Evolutionary conservation across 2,797 vertebrate species (phyloP), one percentile per base, ranked within the genome.

Genomic region (Melanotaenia boesemani): DNA sequence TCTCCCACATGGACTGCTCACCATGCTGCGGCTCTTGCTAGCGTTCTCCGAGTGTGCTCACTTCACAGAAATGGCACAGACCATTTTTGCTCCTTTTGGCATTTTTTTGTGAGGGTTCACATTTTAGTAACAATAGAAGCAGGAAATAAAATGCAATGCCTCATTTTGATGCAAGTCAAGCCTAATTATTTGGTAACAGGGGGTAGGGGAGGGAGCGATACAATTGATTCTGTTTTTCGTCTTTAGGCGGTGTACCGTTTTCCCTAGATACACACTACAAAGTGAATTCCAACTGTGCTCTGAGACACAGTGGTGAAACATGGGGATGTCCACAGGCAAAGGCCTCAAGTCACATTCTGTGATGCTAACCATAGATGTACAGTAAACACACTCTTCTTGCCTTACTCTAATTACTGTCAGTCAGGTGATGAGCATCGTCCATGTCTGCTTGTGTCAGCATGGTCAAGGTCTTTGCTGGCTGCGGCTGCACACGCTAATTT

Each of bases 181-280:
- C 81, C 84, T 91, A 90, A 92, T 93, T 88, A 91, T 89, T 92
- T 91, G 82, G 79, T 59, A 67, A 61, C 44, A 64, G 44, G 60
- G 63, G 26, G 44, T 46, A 59, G 44, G 28, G 58, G 59, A 66
- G 74, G 56, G 80, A 52, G 79, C 60, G 78, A 80, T 80, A 89
- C 86, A 90, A 91, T 88, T 88, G 90, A 92, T 93, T 92, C 74
- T 60, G 62, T 78, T 79, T 86, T 88, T 82, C 46, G 2, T 92
- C 92, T 93, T 90, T 58, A 93, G 91, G 93, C 93, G 48, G 61
- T 87, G 74, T 72, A 88, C 26, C 68, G 22, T 88, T 90, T 87
- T 92, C 92, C 92, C 92, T 65, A 82, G 92, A 88, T 83, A 89
- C 83, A 84, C 81, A 92, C 92, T 91, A 93, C 90, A 94, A 94